A percentile compares a stretch with the other conserved stretches of the same genome.
phyloP scores from a whole-genome alignment of 2,888 invertebrate genomes.

The Cephus sareptanus region DNA sequence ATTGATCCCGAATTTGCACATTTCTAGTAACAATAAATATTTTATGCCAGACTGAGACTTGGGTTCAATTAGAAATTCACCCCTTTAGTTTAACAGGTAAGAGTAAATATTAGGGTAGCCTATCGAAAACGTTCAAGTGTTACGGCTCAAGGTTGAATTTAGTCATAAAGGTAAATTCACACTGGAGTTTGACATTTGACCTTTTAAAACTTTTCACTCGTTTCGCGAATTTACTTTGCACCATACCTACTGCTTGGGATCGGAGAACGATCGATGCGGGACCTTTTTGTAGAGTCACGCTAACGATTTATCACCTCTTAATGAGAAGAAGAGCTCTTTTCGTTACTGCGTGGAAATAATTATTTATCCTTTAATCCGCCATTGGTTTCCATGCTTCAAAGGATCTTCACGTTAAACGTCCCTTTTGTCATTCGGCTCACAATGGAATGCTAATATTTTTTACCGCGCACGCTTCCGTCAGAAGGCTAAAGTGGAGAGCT shows the following conservation, averaged over 20 bases:
- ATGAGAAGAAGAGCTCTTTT: neutral
- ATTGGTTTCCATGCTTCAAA: conserved; percentile 9
- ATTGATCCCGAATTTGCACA: neutral
- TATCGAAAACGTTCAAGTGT: neutral
- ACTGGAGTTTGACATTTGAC: neutral
- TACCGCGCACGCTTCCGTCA: conserved; percentile 13
- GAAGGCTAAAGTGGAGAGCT: conserved; percentile 9
- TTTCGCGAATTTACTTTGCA: neutral
- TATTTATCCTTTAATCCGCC: conserved; percentile 21
- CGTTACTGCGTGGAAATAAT: conserved; percentile 7
- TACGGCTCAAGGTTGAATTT: neutral
- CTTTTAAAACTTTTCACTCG: neutral
- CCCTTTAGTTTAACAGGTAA: neutral
- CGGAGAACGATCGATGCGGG: neutral
- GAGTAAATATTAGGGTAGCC: neutral
- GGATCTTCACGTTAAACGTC: conserved; percentile 13
- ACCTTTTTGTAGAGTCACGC: conserved; percentile 4
- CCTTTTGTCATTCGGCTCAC: conserved; percentile 19
- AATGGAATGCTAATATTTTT: conserved; percentile 18
- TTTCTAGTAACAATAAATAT: neutral
- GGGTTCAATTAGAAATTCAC: neutral
- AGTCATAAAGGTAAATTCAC: neutral
- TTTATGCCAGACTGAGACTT: neutral
- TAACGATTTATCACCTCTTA: conserved; percentile 11
- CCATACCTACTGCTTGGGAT: neutral